Percentiles rank a stretch among this genome's conserved stretches.
Conservation (phyloP, 2,113 vertebrate genomes). For the Gymnocephalus cernua region DNA sequence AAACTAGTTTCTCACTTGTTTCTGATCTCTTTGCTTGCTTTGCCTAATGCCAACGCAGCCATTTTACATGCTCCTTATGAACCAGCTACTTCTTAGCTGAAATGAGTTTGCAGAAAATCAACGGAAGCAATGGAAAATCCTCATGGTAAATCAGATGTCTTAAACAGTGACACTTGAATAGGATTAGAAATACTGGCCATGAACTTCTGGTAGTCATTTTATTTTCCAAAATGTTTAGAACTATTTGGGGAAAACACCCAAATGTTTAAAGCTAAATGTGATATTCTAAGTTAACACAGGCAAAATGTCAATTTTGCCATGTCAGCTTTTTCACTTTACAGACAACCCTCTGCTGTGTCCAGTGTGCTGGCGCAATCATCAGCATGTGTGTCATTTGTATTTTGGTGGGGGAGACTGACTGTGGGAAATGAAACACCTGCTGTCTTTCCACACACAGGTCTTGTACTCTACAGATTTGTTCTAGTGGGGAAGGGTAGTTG, state of each 20-base stretch:
- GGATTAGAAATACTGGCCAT: background rate
- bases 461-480: background rate
- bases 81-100: background rate
- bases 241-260: background rate
- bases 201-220: background rate
- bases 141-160: background rate
- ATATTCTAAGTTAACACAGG: background rate
- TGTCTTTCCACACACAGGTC: background rate
- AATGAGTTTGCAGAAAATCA: background rate
- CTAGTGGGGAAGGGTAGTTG: background rate
- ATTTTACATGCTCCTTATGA: background rate
- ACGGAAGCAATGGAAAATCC: background rate
- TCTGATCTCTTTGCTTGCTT: background rate
- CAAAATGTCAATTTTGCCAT: background rate
- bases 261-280: background rate
- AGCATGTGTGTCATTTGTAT: background rate
- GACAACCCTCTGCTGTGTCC: background rate
- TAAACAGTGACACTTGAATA: background rate
- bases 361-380: background rate
- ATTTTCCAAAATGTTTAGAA: background rate
- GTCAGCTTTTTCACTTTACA: background rate
- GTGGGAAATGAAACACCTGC: constrained; percentile 56
- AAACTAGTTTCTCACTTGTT: background rate
- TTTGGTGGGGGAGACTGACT: background rate
- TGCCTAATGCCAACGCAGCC: background rate